Evolutionary conservation across 2,113 vertebrate species (phyloP), one percentile per base, ranked within the genome.

Genomic region (Tachysurus vachellii): DNA sequence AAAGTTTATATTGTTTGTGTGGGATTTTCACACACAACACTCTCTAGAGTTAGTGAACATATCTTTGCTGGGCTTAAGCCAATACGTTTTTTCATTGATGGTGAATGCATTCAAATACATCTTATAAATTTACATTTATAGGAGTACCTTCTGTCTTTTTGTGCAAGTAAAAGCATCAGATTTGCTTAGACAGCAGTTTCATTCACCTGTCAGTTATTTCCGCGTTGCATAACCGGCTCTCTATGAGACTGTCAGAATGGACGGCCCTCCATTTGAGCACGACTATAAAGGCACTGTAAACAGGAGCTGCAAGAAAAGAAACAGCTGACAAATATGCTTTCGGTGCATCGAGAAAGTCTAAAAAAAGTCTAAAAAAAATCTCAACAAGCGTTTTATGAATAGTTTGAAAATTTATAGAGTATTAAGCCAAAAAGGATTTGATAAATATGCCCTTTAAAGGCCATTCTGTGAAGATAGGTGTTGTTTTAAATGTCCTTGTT

Each of bases 181-280:
- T 86, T 71, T 81, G 23, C 77, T 44, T 47, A 86, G 28, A 56
- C 50, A 68, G 44, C 61, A 28, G 23, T 86, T 86, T 68, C 61
- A 56, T 86, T 70, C 62, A 81, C 44, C 53, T 68, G 85, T 70
- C 76, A 80, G 8, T 80, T 28, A 57, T 70, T 86, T 28, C 36
- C 14, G 31, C 44, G 50, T 80, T 66, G 19, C n/a, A 6, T 31
- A 21, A 80, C 28, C n/a, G 50, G 10, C 85, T 70, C 76, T 85
- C 59, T 54, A 23, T 64, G 31, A 9, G 44, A 85, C 44, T 85
- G 84, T 79, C 73, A 85, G 59, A n/a, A 66, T 4, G 44, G 84
- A 31, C 75, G 0, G 53, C 59, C 84, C 75, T 66, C 59, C 21
- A 54, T 79, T 54, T 21, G 16, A 66, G 59, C 42, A 53, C 2